A percentile compares a stretch with the other conserved stretches of the same genome.
Conservation (phyloP, 2,113 vertebrate species). For the Phaethornis superciliosus region DNA sequence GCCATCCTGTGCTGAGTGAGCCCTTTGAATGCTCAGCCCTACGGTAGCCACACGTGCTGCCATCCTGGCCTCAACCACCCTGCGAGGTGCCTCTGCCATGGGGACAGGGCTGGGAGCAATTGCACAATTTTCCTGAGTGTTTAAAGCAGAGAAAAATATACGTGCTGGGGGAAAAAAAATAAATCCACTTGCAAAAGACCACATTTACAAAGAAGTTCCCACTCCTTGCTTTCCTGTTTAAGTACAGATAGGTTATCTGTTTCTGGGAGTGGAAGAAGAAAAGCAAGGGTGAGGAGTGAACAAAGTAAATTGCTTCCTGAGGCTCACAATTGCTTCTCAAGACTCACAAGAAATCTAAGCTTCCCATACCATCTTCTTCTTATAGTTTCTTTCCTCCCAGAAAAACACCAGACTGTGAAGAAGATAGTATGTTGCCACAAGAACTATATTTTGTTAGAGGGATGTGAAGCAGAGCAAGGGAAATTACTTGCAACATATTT, state of each 20-base stretch:
- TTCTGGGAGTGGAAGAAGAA: neutral
- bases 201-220: neutral
- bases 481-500: neutral
- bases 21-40: neutral
- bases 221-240: neutral
- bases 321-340: neutral
- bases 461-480: neutral
- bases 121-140: neutral
- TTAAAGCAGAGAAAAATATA: conserved; percentile 33
- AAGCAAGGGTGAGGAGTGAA: neutral
- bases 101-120: neutral
- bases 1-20: rapidly evolving
- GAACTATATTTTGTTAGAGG: neutral
- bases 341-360: neutral
- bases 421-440: neutral
- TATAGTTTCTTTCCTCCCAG: neutral
- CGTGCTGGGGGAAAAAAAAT: neutral
- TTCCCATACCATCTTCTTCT: neutral
- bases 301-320: neutral
- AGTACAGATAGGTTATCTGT: neutral
- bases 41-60: rapidly evolving
- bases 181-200: neutral
- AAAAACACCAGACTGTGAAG: neutral
- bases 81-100: rapidly evolving
- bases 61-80: neutral